phyloP scores from a whole-genome alignment of 2,113 vertebrate species.

The Mirounga angustirostris region DNA sequence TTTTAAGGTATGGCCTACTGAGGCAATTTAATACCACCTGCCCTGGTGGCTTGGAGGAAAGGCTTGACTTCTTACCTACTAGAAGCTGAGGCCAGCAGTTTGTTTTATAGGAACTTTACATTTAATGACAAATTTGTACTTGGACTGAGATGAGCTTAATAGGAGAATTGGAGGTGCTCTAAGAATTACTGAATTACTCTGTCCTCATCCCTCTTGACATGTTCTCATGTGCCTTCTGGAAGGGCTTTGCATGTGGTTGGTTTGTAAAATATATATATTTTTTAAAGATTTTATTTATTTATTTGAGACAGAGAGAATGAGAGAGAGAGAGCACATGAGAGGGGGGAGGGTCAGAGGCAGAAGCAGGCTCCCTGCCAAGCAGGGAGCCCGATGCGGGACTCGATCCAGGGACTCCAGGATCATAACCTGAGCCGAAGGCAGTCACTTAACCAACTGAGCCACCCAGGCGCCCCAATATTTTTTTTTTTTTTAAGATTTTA shows the following conservation, averaged over 20 bases:
- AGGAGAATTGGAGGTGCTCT: neutral
- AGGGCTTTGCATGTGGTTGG: neutral
- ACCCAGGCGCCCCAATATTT: too few relatives aligned
- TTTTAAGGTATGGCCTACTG: neutral
- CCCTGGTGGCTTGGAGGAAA: neutral
- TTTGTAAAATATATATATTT: constrained; percentile 19
- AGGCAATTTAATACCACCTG: neutral
- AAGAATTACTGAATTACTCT: constrained; percentile 9
- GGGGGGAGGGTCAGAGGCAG: too few relatives aligned
- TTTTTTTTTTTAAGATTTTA: too few relatives aligned
- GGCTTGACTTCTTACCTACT: neutral
- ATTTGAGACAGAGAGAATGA: too few relatives aligned
- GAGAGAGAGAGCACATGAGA: too few relatives aligned
- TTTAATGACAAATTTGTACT: neutral
- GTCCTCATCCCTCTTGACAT: neutral
- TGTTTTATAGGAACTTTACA: neutral
- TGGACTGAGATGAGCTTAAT: neutral
- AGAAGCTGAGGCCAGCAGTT: neutral
- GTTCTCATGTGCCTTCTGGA: neutral
- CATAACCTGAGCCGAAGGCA: too few relatives aligned
- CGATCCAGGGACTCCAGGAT: too few relatives aligned
- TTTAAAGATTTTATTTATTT: too few relatives aligned
- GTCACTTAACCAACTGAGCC: too few relatives aligned
- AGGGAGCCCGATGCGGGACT: too few relatives aligned
- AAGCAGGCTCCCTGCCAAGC: too few relatives aligned